Base-by-base conservation (phyloP, 2,888 invertebrate genomes). In the Sminthurides aquaticus region DNA sequence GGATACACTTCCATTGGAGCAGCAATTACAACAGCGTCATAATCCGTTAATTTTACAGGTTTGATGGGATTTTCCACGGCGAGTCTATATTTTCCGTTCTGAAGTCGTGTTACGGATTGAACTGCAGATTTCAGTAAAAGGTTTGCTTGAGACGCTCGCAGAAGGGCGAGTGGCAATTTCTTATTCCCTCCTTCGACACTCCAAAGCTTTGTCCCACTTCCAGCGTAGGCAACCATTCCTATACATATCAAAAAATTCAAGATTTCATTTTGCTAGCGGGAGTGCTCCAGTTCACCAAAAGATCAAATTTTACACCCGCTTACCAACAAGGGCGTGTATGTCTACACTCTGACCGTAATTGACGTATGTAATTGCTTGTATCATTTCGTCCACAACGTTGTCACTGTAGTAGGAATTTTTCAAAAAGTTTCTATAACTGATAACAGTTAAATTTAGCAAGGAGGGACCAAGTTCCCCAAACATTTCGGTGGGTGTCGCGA, bases 261-360 rank as follows among this genome's bases (percentile, higher is more conserved):
- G 3, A 54, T 22, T 62, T 22, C 34, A 48, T n/a, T 18, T 15
- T 20, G n/a, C n/a, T n/a, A n/a, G n/a, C 26, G n/a, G n/a, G n/a
- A n/a, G n/a, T n/a, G n/a, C n/a, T n/a, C n/a, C n/a, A n/a, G n/a
- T n/a, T n/a, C n/a, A n/a, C n/a, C n/a, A n/a, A n/a, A n/a, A n/a
- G n/a, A n/a, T n/a, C n/a, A n/a, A n/a, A n/a, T n/a, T n/a, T 54
- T 54, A 8, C 5, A 54, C 20, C n/a, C 8, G 5, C 20, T 60
- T 64, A 81, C 84, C 84, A 27, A 82, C 83, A 77, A 84, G 80
- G n/a, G 80, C 79, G 64, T 83, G 84, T 18, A 84, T 78, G 65
- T 79, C 75, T 1, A 79, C 78, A 25, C 79, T 79, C 76, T 86
- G 86, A 3, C 85, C 85, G 75, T 85, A 86, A 78, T 86, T 85